Percentiles rank a stretch among this genome's conserved stretches.
Conservation (phyloP, 2,113 vertebrate species). For the Calidris pugnax region DNA sequence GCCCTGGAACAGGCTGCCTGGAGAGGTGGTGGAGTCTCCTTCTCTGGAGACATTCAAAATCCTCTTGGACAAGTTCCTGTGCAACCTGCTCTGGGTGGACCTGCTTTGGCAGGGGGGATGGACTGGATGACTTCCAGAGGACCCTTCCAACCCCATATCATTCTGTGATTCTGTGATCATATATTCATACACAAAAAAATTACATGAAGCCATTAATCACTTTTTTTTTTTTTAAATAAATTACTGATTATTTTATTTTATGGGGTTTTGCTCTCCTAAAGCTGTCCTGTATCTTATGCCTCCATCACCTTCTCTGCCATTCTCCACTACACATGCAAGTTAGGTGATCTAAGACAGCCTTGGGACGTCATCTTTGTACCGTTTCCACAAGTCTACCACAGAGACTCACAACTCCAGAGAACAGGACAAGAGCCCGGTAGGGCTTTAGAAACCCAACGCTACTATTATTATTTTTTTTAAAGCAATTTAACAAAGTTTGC, state of each 20-base stretch:
- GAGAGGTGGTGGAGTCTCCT: too few species aligned
- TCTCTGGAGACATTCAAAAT: too few species aligned
- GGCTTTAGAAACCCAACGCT: not conserved
- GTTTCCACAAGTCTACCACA: not conserved
- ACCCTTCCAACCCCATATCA: too few species aligned
- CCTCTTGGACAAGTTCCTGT: too few species aligned
- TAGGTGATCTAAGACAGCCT: not conserved
- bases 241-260: not conserved
- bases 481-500: constrained; percentile 19
- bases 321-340: not conserved
- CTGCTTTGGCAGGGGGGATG: too few species aligned
- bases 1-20: too few species aligned
- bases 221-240: not conserved
- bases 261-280: not conserved
- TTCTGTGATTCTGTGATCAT: not conserved
- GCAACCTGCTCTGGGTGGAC: too few species aligned
- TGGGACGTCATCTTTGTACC: not conserved
- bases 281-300: not conserved
- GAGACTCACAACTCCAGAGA: not conserved
- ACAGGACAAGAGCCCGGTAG: not conserved
- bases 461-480: not conserved
- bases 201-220: not conserved
- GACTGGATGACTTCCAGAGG: too few species aligned
- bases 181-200: not conserved
- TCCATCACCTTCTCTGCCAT: not conserved